Base-by-base conservation (phyloP, 2,113 vertebrate genomes). In the Corythornis cristatus region DNA sequence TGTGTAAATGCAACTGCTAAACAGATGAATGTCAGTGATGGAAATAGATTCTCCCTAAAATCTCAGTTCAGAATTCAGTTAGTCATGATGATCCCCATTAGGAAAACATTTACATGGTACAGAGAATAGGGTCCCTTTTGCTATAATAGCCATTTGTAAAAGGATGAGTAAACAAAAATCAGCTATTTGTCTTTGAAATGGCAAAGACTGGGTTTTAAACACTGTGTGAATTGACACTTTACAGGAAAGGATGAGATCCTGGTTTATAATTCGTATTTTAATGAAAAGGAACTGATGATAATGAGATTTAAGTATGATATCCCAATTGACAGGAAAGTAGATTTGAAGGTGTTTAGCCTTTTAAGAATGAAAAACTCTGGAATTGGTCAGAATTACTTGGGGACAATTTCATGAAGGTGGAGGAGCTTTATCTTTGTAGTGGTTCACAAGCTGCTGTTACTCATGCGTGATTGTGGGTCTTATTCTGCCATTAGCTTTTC, bases 81-180 rank as follows among this genome's bases (percentile, higher is more conserved):
- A 65, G n/a, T 66, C 9, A 28, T 0, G 1, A 37, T 35, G 0
- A 18, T 73, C 16, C 72, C 29, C 28, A 12, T 76, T 72, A 73
- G 18, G 40, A 72, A 51, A 76, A 33, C 4, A 6, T 23, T 42
- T 82, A 14, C 3, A 3, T 26, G 13, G 6, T 66, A 21, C 21
- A 26, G 29, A 50, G 61, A 46, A 6, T 9, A 31, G 33, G 13
- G 21, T 88, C 22, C 7, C 35, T 60, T 85, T 90, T 60, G 75
- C 28, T 16, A 14, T 60, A 58, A 17, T n/a, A 68, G 29, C 43
- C 13, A 57, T 31, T 83, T 90, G 25, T 46, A 68, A 29, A 88
- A 83, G 48, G 45, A 8, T 1, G 8, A 72, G 45, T 80, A 82
- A 67, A 73, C 6, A 45, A 46, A 70, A 73, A 37, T 5, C 3